Base-by-base conservation (phyloP, 2,113 vertebrate genomes). In the Pipra filicauda region DNA sequence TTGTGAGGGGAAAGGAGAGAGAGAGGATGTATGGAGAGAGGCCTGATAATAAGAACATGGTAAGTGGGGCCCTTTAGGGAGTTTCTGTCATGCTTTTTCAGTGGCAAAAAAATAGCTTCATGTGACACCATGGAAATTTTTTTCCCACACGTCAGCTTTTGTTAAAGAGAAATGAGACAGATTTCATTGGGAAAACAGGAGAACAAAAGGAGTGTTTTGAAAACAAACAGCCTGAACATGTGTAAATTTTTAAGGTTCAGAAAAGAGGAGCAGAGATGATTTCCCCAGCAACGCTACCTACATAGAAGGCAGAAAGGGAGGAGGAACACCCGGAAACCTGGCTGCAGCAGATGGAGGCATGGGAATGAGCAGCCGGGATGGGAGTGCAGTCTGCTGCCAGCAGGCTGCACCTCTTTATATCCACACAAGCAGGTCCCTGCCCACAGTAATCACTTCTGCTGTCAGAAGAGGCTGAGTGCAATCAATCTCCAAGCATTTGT, bases 281-380 rank as follows among this genome's bases (percentile, higher is more conserved):
- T 93, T 93, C 51, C 54, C n/a, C 52, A 65, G 61, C 70, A 87
- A 46, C 28, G 89, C 61, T 70, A 84, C 80, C 88, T 92, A 85
- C 74, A 82, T 2, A 93, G 39, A 18, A 79, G 57, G 57, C 67
- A 90, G 76, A 79, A 77, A 70, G 46, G 64, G 79, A 67, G 75
- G 78, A 52, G 39, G 54, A 74, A 88, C 33, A n/a, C 24, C 55
- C 23, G 1, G 48, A 87, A 94, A 90, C 83, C 85, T 93, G 52
- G 41, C 49, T 82, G 66, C 61, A 78, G 85, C 94, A 96, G 95
- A 96, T 93, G 91, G 95, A 96, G 83, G 89, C 76, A 86, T 81
- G 71, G 80, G 79, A 95, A 91, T 93, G 94, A 94, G 96, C 95
- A 96, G 91, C 44, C 0, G 57, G 83, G 31, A 87, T 54, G 44